phyloP scores from a whole-genome alignment of 2,888 invertebrate genomes.

The Ptychoptera contaminata region DNA sequence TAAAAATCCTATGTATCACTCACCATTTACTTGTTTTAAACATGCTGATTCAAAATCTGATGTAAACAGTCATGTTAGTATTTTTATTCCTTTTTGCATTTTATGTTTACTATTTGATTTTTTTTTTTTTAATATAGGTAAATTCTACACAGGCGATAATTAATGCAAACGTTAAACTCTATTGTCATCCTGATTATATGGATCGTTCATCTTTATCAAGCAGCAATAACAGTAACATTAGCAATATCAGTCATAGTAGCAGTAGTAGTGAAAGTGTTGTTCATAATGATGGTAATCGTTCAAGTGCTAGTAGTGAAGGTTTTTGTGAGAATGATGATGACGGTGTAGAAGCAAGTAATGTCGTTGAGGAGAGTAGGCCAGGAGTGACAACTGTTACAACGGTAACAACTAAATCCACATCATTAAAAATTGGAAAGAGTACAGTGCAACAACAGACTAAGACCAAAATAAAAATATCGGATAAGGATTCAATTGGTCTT shows the following conservation, averaged over 20 bases:
- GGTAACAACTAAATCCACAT: no score
- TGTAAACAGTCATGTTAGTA: slow-evolving; percentile 37
- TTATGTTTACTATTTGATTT: slow-evolving; percentile 1
- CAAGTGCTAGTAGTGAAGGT: slow-evolving; percentile 89
- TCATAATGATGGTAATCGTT: slow-evolving; percentile 60
- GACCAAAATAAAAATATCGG: no score
- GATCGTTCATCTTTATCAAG: slow-evolving; percentile 26
- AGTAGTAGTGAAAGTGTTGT: slow-evolving; percentile 25
- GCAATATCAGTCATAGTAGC: no score
- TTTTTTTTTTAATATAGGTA: slow-evolving; percentile 11
- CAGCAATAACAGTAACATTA: slow-evolving; percentile 18
- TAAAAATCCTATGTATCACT: slow-evolving; percentile 72
- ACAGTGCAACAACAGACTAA: no score
- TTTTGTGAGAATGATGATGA: slow-evolving; percentile 90
- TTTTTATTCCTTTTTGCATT: no score
- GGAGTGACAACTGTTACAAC: no score
- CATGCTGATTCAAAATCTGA: slow-evolving; percentile 54
- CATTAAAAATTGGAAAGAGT: no score
- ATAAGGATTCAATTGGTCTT: no score
- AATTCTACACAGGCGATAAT: slow-evolving; percentile 73
- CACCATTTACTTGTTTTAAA: slow-evolving; percentile 79
- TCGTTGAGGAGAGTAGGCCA: slow-evolving; percentile 11
- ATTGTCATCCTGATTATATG: slow-evolving; percentile 29
- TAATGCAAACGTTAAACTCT: slow-evolving; percentile 54
- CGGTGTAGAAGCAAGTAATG: slow-evolving; percentile 46